Evolutionary conservation across 2,113 vertebrate species (phyloP), one percentile per base, ranked within the genome.

Genomic region (Corythornis madagascariensis): DNA sequence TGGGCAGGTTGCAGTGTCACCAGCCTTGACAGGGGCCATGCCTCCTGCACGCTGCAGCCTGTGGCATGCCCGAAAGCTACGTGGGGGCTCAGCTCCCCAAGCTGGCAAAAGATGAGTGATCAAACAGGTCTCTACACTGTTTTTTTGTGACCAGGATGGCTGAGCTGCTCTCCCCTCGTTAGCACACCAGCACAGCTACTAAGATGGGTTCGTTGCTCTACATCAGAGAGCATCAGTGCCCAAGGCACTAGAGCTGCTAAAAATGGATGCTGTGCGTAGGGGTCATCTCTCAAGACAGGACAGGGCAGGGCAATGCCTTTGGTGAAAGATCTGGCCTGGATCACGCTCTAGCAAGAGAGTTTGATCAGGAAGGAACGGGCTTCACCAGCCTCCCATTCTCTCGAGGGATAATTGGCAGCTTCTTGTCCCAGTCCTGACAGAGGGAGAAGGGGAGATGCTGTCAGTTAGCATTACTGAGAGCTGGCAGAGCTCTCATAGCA

Each of bases 401-500:
- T 38, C 29, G 61, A 28, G 91, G 77, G 64, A 75, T 93, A 91
- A 95, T 11, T 89, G 95, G 94, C 93, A 96, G 90, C 79, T 88
- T 88, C 65, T 94, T 47, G 52, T 60, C 91, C 72, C 90, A 86
- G 84, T 57, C 90, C 83, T 60, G 52, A 63, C 0, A 1, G 67
- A 89, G 72, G 69, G 64, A 95, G 82, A 89, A 79, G 40, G 63
- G 83, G 87, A 92, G 88, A 71, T 87, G 90, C 83, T 96, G 93
- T 96, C 90, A 96, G 91, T 96, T 55, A 95, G 90, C 90, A 92
- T 94, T 94, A 96, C 78, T 16, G 48, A 83, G 66, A 89, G 93
- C 91, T 93, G 88, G 92, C 89, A 92, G 75, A 90, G 76, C 81
- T 88, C 93, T 78, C 83, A 71, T 26, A 79, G 94, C 94, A 80